Conservation (phyloP, 2,888 invertebrate genomes). For the Hipparchia sbordonii region DNA sequence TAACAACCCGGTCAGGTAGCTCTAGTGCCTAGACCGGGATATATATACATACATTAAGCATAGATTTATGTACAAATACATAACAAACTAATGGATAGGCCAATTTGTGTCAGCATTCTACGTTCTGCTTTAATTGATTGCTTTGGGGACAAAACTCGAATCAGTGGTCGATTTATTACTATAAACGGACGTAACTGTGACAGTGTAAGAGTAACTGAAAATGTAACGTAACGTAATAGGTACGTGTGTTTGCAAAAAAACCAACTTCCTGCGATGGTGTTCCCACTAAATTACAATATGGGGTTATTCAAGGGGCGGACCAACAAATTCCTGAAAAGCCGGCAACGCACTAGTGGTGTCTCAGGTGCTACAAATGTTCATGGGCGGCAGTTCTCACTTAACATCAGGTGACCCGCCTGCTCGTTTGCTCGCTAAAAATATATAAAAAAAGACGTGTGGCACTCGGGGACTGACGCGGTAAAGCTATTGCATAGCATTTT, state of each 20-base stretch:
- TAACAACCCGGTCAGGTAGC: conserved; percentile 34
- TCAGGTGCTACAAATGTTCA: no score
- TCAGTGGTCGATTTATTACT: not conserved
- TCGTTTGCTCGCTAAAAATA: no score
- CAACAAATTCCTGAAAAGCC: no score
- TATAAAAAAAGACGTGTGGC: no score
- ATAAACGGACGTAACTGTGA: not conserved
- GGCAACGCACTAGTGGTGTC: no score
- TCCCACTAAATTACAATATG: no score
- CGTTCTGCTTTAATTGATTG: not conserved
- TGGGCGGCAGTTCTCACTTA: no score
- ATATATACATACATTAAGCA: not conserved
- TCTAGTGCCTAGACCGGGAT: conserved; percentile 12
- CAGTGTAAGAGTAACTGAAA: not conserved
- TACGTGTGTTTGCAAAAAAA: not conserved
- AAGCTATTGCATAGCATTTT: no score
- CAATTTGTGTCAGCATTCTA: not conserved
- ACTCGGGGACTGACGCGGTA: no score
- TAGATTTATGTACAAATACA: conserved; percentile 9
- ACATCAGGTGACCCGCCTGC: no score
- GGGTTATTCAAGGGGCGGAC: no score
- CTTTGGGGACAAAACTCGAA: not conserved
- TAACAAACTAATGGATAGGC: conserved; percentile 2
- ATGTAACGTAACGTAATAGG: not conserved
- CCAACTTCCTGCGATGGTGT: no score